A percentile compares a stretch with the other conserved stretches of the same genome.
Conservation (phyloP, 2,888 invertebrate species). For the Drosophila tanythrix region DNA sequence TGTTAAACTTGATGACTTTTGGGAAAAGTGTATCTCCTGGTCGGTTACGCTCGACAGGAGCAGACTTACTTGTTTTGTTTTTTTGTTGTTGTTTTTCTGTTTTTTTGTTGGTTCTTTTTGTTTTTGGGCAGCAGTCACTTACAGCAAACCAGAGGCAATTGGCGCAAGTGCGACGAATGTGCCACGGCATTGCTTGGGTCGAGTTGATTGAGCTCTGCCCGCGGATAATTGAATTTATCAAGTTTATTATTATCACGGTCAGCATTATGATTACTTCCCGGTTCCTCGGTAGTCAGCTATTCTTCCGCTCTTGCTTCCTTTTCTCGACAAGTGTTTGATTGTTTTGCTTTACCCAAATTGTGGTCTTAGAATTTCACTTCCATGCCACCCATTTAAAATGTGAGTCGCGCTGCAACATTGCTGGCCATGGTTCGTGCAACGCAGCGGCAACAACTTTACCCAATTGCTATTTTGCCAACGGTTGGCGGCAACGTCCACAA, state of each 20-base stretch:
- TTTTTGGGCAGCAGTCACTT: constrained; percentile 43
- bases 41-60: background rate
- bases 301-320: background rate
- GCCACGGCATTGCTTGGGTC: background rate
- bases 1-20: background rate
- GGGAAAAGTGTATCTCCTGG: background rate
- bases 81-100: background rate
- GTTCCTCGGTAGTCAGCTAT: background rate
- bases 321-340: background rate
- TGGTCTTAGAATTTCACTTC: constrained; percentile 22
- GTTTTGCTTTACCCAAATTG: constrained; percentile 49
- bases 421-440: constrained; percentile 26
- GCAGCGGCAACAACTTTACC: constrained; percentile 3
- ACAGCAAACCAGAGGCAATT: constrained; percentile 63
- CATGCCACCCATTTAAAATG: constrained; percentile 2
- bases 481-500: constrained; percentile 1
- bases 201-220: constrained; percentile 1
- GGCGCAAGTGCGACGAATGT: constrained; percentile 13
- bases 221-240: constrained; percentile 64
- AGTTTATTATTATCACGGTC: constrained; percentile 21
- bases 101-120: background rate
- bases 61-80: background rate
- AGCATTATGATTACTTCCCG: constrained; percentile 7
- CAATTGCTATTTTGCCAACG: constrained; percentile 31
- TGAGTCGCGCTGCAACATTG: constrained; percentile 34